These are phyloP conservation scores for Sceloporus undulatus DNA, from an alignment of 2,113 vertebrate genomes.

Conservation along the genomic window DNA sequence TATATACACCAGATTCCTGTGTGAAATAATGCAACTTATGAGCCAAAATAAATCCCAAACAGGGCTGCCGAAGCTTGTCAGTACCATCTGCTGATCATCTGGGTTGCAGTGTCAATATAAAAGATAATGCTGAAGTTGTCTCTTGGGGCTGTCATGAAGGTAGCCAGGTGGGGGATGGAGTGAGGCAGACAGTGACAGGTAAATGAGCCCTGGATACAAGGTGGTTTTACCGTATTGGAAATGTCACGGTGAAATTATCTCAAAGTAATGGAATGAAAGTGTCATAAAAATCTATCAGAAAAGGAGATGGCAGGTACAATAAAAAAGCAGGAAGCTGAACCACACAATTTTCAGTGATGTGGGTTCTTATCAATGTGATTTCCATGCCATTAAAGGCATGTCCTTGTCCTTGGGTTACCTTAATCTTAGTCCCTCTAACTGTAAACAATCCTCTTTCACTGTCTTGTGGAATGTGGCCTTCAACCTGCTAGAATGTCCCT, in stretches of 20 bases:
- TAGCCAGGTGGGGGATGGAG: neutral
- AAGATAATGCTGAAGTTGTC: constrained; percentile 58
- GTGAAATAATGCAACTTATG: constrained; percentile 70
- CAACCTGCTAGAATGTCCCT: neutral
- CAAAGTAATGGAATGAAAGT: neutral
- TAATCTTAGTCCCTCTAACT: neutral
- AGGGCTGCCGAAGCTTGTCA: constrained; percentile 67
- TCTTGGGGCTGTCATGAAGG: constrained; percentile 24
- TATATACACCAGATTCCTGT: constrained; percentile 55
- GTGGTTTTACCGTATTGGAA: neutral
- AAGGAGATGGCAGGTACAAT: neutral
- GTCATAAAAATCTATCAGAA: neutral
- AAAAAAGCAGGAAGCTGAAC: neutral
- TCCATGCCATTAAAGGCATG: neutral
- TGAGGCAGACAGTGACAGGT: neutral
- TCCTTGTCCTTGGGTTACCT: neutral
- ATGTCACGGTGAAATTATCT: neutral
- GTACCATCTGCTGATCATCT: constrained; percentile 70
- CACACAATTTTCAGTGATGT: neutral
- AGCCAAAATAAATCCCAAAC: constrained; percentile 71
- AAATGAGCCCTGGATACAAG: neutral
- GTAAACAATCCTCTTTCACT: neutral
- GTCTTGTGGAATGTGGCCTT: neutral
- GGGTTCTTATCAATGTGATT: neutral
- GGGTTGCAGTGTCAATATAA: constrained; percentile 57